These are phyloP conservation scores for Glaucopsyche alexis DNA, from an alignment of 2,888 invertebrate genomes.

Conservation along the genomic window DNA sequence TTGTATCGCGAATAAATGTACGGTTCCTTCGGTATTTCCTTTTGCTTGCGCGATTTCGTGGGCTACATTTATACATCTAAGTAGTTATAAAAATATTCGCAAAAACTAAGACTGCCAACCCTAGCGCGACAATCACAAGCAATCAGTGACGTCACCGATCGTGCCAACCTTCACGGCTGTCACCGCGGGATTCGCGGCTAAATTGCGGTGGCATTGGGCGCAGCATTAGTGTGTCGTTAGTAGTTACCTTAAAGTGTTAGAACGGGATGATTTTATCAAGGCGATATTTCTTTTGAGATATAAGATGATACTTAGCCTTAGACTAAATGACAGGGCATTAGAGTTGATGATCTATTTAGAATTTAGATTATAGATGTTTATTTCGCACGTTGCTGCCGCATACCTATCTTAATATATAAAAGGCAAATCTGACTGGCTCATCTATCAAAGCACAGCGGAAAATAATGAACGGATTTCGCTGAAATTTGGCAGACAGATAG, in stretches of 20 bases:
- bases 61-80: no score
- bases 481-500: no score
- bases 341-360: constrained; percentile 10
- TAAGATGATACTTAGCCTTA: not conserved
- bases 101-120: constrained; percentile 45
- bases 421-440: no score
- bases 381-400: not conserved
- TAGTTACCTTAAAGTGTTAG: constrained; percentile 40
- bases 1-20: no score
- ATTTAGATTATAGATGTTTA: not conserved
- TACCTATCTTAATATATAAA: no score
- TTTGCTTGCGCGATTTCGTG: no score
- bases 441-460: no score
- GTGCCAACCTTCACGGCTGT: constrained; percentile 71
- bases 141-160: constrained; percentile 69
- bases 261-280: constrained; percentile 33
- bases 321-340: not conserved
- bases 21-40: no score
- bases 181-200: constrained; percentile 48
- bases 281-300: constrained; percentile 34
- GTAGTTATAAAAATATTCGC: no score
- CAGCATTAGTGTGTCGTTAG: constrained; percentile 39
- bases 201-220: constrained; percentile 47
- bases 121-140: constrained; percentile 62
- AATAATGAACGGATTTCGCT: no score